phyloP scores from a whole-genome alignment of 2,888 invertebrate species.

The Hyppa rectilinea region DNA sequence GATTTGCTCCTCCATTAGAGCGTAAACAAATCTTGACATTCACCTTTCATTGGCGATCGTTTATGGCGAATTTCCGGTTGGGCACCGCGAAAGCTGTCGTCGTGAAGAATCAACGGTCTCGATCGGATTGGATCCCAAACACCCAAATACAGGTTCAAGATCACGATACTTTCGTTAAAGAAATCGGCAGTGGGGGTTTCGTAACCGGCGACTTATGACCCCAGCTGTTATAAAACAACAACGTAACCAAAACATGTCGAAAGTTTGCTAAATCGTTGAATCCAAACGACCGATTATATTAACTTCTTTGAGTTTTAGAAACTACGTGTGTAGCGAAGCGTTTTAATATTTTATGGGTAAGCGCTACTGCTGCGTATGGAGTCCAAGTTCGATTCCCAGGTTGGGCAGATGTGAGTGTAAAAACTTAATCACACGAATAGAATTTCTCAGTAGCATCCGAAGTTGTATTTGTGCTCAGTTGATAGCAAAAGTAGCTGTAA shows the following conservation, averaged over 20 bases:
- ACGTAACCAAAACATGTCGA: slow-evolving; percentile 76
- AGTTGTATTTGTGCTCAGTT: neutral
- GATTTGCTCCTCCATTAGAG: slow-evolving; percentile 63
- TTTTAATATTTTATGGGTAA: slow-evolving; percentile 40
- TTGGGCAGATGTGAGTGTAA: too few relatives aligned
- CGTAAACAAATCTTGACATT: slow-evolving; percentile 85
- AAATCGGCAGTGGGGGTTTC: slow-evolving; percentile 76
- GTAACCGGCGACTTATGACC: slow-evolving; percentile 80
- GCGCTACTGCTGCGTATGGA: too few relatives aligned
- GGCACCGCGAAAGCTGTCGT: slow-evolving; percentile 81
- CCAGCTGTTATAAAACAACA: slow-evolving; percentile 70
- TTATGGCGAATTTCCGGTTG: slow-evolving; percentile 81
- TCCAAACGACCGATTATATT: slow-evolving; percentile 61
- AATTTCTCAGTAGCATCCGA: too few relatives aligned
- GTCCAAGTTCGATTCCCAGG: too few relatives aligned
- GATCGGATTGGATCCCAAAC: slow-evolving; percentile 63
- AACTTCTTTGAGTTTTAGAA: slow-evolving; percentile 62
- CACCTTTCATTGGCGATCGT: slow-evolving; percentile 82
- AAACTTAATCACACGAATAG: too few relatives aligned
- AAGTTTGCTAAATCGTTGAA: slow-evolving; percentile 69
- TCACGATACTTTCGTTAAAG: slow-evolving; percentile 82
- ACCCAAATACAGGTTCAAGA: slow-evolving; percentile 80
- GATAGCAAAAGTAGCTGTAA: too few relatives aligned
- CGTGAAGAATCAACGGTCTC: slow-evolving; percentile 63
- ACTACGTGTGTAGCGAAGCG: slow-evolving; percentile 38